Evolutionary conservation across 2,888 invertebrate species (phyloP).

Genomic region (Pseudanteris insignis): DNA sequence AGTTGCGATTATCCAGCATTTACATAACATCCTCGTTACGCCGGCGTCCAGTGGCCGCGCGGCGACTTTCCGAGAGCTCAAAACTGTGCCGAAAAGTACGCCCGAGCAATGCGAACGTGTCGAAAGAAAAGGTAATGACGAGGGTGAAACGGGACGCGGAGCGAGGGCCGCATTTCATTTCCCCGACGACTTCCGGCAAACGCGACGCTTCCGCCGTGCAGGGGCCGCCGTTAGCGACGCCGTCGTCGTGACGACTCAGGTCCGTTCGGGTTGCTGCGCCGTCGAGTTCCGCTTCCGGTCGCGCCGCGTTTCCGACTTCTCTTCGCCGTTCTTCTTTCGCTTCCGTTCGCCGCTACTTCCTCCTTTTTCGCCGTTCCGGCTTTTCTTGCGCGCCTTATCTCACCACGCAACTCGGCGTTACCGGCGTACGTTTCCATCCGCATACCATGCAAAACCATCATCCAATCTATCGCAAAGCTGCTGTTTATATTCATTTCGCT

Average conservation of each 20-base stretch:
- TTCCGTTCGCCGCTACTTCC: slow-evolving; percentile 50
- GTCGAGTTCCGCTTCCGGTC: slow-evolving; percentile 60
- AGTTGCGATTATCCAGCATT: slow-evolving; percentile 5
- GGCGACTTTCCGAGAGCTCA: too few species aligned
- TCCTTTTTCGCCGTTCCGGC: slow-evolving; percentile 26
- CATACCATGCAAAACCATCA: too few species aligned
- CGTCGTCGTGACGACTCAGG: slow-evolving; percentile 50
- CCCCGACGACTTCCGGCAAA: slow-evolving; percentile 66
- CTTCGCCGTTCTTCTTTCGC: slow-evolving; percentile 48
- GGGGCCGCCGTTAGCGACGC: slow-evolving; percentile 50
- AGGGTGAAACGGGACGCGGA: slow-evolving; percentile 3
- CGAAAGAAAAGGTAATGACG: slow-evolving; percentile 37
- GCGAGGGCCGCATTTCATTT: slow-evolving; percentile 63
- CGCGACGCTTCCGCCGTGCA: slow-evolving; percentile 64
- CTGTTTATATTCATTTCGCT: too few species aligned
- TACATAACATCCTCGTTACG: slow-evolving; percentile 5
- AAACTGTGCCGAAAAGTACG: slow-evolving; percentile 12
- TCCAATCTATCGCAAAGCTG: too few species aligned
- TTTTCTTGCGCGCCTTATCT: slow-evolving; percentile 32
- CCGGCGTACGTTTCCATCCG: too few species aligned
- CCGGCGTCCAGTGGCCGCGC: too few species aligned
- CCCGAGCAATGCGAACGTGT: slow-evolving; percentile 10
- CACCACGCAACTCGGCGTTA: too few species aligned
- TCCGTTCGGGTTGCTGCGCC: slow-evolving; percentile 55
- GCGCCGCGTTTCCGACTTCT: slow-evolving; percentile 43